These are phyloP conservation scores for Dione vanillae DNA, from an alignment of 2,888 invertebrate species.

Conservation along the genomic window DNA sequence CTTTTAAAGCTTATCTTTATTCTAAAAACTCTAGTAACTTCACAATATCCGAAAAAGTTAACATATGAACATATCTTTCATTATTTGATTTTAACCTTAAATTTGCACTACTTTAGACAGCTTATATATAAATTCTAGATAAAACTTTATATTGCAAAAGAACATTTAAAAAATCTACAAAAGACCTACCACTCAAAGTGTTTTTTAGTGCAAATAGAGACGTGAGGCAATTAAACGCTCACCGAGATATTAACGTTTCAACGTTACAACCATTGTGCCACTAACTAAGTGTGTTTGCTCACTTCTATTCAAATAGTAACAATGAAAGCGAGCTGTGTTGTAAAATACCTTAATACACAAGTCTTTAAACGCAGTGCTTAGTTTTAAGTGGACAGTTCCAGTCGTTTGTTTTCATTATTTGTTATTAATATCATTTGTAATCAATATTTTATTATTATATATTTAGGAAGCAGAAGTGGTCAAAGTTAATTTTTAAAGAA, in stretches of 20 bases:
- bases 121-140: neutral
- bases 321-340: conserved; percentile 39
- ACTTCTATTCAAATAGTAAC: conserved; percentile 46
- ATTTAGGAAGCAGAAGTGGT: no score
- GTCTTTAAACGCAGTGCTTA: conserved; percentile 41
- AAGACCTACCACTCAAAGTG: neutral
- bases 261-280: conserved; percentile 44
- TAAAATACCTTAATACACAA: conserved; percentile 45
- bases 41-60: no score
- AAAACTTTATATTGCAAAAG: neutral
- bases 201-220: conserved; percentile 29
- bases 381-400: conserved; percentile 45
- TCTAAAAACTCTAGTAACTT: no score
- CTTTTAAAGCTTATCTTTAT: no score
- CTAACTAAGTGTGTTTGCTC: conserved; percentile 44
- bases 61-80: no score
- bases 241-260: conserved; percentile 43
- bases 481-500: no score
- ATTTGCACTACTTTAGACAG: no score
- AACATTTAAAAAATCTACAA: neutral
- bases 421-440: neutral
- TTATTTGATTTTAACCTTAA: no score
- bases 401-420: conserved; percentile 30
- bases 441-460: no score
- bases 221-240: conserved; percentile 44